Base-by-base conservation (phyloP, 2,113 vertebrate genomes). In the Brachypteracias leptosomus region DNA sequence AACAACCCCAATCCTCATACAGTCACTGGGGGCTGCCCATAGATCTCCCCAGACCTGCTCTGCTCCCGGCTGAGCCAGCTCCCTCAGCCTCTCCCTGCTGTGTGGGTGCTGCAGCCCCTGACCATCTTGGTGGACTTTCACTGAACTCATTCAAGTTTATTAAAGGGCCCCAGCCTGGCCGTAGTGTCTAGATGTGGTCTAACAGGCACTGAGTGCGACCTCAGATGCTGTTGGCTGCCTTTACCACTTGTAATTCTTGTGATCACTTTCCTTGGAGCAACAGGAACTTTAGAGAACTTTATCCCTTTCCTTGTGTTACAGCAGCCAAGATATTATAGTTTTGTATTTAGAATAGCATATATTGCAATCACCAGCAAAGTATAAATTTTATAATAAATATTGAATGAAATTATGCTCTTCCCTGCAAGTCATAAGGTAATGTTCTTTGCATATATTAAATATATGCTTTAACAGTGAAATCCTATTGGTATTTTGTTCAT, bases 1-100 rank as follows among this genome's bases (percentile, higher is more conserved):
- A 13, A 0, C 59, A 74, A 31, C 25, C 29, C 13, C 15, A 46
- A 1, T 38, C 5, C 6, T 40, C 29, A 6, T 35, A n/a, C 18
- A 26, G 35, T 57, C 12, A 5, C n/a, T 55, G 35, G 14, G 19
- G 31, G 35, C 38, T 74, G 38, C 46, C 54, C 29, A 31, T 47
- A 22, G 15, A 10, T 67, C n/a, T 80, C 67, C 42, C 59, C 38
- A 54, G 18, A 66, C 24, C 33, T n/a, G 19, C 11, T 16, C 25
- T 73, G 29, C 46, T 36, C 21, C 26, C 55, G 49, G 42, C 36
- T 76, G 28, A 82, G 58, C 57, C 36, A 58, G 70, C 57, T 51
- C 28, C 40, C 35, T 40, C 82, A 75, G 35, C 35, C 26, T 17
- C 33, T 18, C 14, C 42, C 42, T 15, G 15, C 11, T 42, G 42